A percentile compares a stretch with the other conserved stretches of the same genome.
These are phyloP conservation scores for Leptopilina clavipes DNA, from an alignment of 1,140 invertebrate species.

Conservation along the genomic window DNA sequence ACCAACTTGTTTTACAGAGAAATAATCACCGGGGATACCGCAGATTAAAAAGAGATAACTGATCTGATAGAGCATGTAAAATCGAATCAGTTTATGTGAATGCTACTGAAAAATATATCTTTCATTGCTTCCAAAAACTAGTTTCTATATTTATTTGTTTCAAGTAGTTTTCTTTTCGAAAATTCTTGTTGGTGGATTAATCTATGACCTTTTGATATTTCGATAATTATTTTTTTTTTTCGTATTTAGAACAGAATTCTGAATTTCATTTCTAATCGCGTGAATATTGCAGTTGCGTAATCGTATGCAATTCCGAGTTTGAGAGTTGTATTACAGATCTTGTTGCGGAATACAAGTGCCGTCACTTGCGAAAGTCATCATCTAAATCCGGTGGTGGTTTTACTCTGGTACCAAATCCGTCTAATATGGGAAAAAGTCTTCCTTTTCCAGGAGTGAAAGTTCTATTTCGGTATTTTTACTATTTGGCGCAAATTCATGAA, in stretches of 20 bases:
- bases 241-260: not conserved
- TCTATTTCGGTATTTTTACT: slow-evolving; percentile 13
- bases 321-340: slow-evolving; percentile 26
- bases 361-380: slow-evolving; percentile 24
- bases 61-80: not conserved
- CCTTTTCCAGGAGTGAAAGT: slow-evolving; percentile 15
- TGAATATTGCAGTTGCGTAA: slow-evolving; percentile 7
- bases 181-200: too few relatives aligned
- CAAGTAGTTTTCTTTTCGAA: too few relatives aligned
- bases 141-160: too few relatives aligned
- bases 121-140: too few relatives aligned
- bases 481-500: not conserved
- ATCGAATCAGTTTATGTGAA: not conserved
- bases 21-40: not conserved
- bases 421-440: slow-evolving; percentile 30
- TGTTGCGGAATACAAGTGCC: slow-evolving; percentile 29
- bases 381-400: slow-evolving; percentile 22
- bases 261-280: slow-evolving; percentile 13
- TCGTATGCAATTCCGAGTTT: slow-evolving; percentile 19
- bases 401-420: slow-evolving; percentile 24
- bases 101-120: not conserved
- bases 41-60: slow-evolving; percentile 15
- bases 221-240: not conserved
- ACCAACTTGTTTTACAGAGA: slow-evolving; percentile 33
- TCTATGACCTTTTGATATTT: not conserved